Percentiles rank a stretch among this genome's conserved stretches.
Evolutionary conservation across 1,140 invertebrate species (phyloP).

Genomic region (Drosophila prosaltans): DNA sequence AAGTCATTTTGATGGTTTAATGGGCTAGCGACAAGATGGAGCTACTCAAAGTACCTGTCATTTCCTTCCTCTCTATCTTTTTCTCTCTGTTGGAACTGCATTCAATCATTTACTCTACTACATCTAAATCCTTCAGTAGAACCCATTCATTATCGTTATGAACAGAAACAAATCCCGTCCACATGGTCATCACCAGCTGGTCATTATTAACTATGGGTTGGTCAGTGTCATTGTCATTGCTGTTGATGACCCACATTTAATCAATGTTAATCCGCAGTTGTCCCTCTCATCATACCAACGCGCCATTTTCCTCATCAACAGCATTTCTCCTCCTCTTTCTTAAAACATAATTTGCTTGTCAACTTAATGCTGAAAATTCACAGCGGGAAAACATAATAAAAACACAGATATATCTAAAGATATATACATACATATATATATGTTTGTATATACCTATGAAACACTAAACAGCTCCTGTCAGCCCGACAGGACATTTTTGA

Average conservation of each 20-base stretch:
- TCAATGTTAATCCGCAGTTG: conserved; percentile 58
- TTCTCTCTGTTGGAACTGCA: conserved; percentile 31
- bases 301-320: background rate
- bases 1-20: conserved; percentile 37
- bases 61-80: background rate
- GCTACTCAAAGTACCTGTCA: background rate
- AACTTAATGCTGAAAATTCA: conserved; percentile 63
- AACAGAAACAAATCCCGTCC: conserved; percentile 37
- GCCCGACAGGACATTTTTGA: conserved; percentile 8
- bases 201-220: conserved; percentile 49
- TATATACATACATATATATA: background rate
- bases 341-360: conserved; percentile 75
- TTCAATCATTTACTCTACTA: conserved; percentile 36
- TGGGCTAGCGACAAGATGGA: conserved; percentile 32
- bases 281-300: conserved; percentile 2
- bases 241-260: conserved; percentile 74
- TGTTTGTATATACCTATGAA: conserved; percentile 11
- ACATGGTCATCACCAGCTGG: conserved; percentile 44
- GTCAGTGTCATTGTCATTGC: conserved; percentile 43
- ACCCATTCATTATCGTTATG: conserved; percentile 53
- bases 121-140: conserved; percentile 10
- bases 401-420: background rate
- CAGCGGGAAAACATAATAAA: conserved; percentile 4
- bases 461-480: conserved; percentile 29
- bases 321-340: background rate